Conservation (phyloP, 2,797 vertebrate genomes). For the Peromyscus attwateri region DNA sequence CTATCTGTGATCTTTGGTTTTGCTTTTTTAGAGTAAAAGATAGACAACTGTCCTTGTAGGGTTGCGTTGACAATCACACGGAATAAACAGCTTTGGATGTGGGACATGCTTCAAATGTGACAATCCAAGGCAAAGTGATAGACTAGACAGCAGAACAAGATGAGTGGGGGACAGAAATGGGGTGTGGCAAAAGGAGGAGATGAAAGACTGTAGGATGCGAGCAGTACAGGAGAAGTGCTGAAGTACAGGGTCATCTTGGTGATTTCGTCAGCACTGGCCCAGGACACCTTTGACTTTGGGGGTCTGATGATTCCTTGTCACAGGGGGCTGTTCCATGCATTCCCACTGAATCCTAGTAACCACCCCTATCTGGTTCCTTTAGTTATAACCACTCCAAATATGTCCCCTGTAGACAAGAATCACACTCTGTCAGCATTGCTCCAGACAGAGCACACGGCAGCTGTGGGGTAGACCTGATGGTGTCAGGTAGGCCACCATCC, state of each 20-base stretch:
- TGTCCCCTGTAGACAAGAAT: not conserved
- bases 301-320: not conserved
- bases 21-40: not conserved
- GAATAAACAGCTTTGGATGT: not conserved
- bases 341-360: not conserved
- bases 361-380: not conserved
- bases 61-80: not conserved
- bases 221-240: not conserved
- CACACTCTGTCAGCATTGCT: not conserved
- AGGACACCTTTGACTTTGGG: not conserved
- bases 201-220: not conserved
- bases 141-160: not conserved
- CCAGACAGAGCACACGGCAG: not conserved
- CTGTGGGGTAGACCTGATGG: not conserved
- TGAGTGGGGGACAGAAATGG: not conserved
- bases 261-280: fast-evolving
- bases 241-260: no score
- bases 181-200: not conserved
- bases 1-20: conserved; percentile 44
- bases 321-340: not conserved
- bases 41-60: fast-evolving
- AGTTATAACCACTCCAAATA: not conserved
- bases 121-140: conserved; percentile 47
- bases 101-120: not conserved
- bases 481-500: not conserved